Conservation (phyloP, 2,797 vertebrate species). For the Astyanax mexicanus region DNA sequence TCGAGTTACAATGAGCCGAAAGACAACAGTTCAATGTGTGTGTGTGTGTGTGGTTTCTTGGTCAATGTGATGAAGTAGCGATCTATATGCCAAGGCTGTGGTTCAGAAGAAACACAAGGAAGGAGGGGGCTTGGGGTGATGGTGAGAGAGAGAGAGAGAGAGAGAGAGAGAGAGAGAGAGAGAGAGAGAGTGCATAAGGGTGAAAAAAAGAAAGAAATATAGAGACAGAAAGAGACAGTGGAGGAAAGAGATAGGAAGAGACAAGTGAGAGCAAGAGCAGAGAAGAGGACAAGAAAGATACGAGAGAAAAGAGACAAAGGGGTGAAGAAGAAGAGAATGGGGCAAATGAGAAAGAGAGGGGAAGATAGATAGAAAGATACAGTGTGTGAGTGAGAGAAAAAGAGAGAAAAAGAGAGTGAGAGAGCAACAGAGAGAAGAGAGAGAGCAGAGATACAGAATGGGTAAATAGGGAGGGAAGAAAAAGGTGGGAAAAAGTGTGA, state of each 20-base stretch:
- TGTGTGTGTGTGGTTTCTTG: conserved; percentile 25
- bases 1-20: background rate
- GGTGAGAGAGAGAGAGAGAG: conserved; percentile 36
- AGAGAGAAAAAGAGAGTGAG: conserved; percentile 24
- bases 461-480: no score
- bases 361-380: conserved; percentile 66
- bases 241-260: background rate
- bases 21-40: background rate
- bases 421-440: conserved; percentile 45
- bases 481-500: no score
- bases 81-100: conserved; percentile 44
- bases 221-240: no score
- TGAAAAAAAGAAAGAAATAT: background rate
- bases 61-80: conserved; percentile 38
- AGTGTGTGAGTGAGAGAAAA: conserved; percentile 31
- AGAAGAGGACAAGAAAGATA: conserved; percentile 11
- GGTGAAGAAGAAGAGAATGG: background rate
- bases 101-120: conserved; percentile 20
- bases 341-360: conserved; percentile 26
- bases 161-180: conserved; percentile 42
- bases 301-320: conserved; percentile 65
- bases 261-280: background rate
- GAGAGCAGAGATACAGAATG: no score
- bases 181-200: conserved; percentile 27
- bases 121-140: conserved; percentile 45